Conservation (phyloP, 2,888 invertebrate genomes). For the Dascillus cervinus region DNA sequence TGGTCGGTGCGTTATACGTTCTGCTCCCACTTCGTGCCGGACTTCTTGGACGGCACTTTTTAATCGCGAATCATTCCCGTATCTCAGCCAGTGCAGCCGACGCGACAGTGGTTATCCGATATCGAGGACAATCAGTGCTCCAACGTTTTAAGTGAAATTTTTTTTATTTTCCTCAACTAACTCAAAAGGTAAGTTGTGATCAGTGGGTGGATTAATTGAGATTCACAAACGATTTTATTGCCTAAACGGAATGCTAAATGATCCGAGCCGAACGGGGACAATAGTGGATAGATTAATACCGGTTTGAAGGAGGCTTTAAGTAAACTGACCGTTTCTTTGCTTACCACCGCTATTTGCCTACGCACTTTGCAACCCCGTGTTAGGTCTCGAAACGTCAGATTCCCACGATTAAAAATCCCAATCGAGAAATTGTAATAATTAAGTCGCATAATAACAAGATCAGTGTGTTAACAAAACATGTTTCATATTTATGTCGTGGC, state of each 20-base stretch:
- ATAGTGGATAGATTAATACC: constrained; percentile 14
- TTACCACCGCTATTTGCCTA: constrained; percentile 38
- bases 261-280: constrained; percentile 10
- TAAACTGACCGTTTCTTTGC: constrained; percentile 26
- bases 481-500: constrained; percentile 1
- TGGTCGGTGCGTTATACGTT: constrained; percentile 40
- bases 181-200: constrained; percentile 9
- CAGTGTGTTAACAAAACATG: constrained; percentile 16
- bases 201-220: constrained; percentile 9
- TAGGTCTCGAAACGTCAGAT: constrained; percentile 26
- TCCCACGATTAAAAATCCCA: constrained; percentile 12
- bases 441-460: constrained; percentile 9
- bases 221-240: not conserved
- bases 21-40: constrained; percentile 16
- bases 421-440: no score
- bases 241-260: constrained; percentile 9
- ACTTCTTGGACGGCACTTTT: constrained; percentile 13
- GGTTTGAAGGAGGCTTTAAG: constrained; percentile 14
- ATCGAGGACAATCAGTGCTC: constrained; percentile 12
- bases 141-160: constrained; percentile 1
- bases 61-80: constrained; percentile 13
- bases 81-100: constrained; percentile 13
- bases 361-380: constrained; percentile 38
- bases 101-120: constrained; percentile 9
- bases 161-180: not conserved